Base-by-base conservation (phyloP, 2,797 vertebrate genomes). In the Chelmon rostratus region DNA sequence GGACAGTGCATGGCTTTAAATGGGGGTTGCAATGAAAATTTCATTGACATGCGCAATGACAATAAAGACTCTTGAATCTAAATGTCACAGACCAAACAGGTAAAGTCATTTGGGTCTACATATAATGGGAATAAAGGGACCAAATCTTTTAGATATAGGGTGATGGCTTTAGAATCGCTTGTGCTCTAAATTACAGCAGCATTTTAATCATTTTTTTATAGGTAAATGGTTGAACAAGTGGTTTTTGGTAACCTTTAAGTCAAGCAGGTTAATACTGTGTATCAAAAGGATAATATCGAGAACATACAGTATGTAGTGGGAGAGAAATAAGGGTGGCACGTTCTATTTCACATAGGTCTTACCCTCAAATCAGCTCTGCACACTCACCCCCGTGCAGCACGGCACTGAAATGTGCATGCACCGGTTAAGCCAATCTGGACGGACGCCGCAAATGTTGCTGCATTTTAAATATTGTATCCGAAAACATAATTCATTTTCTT, bases 51-150 rank as follows among this genome's bases (percentile, higher is more conserved):
- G n/a, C n/a, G n/a, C n/a, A n/a, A n/a, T n/a, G n/a, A n/a, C n/a
- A n/a, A n/a, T n/a, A n/a, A n/a, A n/a, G n/a, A n/a, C n/a, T n/a
- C n/a, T n/a, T n/a, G n/a, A n/a, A n/a, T n/a, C n/a, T n/a, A n/a
- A n/a, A n/a, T 86, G 69, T 44, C 81, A 81, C 8, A 47, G n/a
- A 58, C 40, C 59, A 18, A 37, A 40, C 19, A 53, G 57, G 31
- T 42, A 31, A 67, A 61, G 62, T 71, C 75, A 57, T 67, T 52
- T 42, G 76, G 70, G 53, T 57, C 53, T 72, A 75, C 59, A 77
- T 47, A 37, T 66, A 82, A 77, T 57, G 65, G 23, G 59, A 76
- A 75, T 65, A 57, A 72, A 65, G 18, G 65, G 23, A 82, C 19
- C 6, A 70, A 61, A 71, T 75, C 12, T 68, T 78, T 68, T 21